A percentile compares a stretch with the other conserved stretches of the same genome.
These are phyloP conservation scores for Thecocarcelia acutangulata DNA, from an alignment of 2,888 invertebrate genomes.

Conservation along the genomic window DNA sequence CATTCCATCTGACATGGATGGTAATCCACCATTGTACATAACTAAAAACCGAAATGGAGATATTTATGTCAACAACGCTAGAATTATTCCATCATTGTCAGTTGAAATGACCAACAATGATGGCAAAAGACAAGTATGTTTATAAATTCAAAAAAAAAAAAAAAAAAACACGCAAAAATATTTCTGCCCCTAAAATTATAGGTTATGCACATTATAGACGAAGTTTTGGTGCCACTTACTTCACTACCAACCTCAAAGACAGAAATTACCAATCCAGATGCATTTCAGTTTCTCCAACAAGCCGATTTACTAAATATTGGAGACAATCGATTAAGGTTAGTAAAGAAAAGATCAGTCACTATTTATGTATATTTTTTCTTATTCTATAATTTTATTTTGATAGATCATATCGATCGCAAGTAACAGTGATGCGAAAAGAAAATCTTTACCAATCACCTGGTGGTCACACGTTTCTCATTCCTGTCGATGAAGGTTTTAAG, in stretches of 20 bases:
- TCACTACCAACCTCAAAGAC: slow-evolving; percentile 84
- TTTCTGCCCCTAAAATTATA: slow-evolving; percentile 76
- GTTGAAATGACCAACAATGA: slow-evolving; percentile 84
- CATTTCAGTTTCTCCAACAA: slow-evolving; percentile 89
- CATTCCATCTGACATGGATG: slow-evolving; percentile 90
- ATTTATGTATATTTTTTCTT: no score
- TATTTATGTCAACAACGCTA: slow-evolving; percentile 93
- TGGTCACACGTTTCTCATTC: slow-evolving; percentile 93
- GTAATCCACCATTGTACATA: slow-evolving; percentile 93
- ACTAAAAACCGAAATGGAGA: slow-evolving; percentile 87
- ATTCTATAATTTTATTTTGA: not conserved
- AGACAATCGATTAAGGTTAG: slow-evolving; percentile 87
- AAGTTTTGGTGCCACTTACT: slow-evolving; percentile 90
- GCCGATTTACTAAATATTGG: slow-evolving; percentile 89
- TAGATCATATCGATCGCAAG: slow-evolving; percentile 89
- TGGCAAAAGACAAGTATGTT: slow-evolving; percentile 84
- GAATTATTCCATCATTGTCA: slow-evolving; percentile 87
- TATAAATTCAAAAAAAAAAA: not conserved
- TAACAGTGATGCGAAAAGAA: slow-evolving; percentile 87
- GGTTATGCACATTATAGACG: slow-evolving; percentile 94
- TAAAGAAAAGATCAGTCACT: not conserved
- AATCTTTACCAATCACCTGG: slow-evolving; percentile 90
- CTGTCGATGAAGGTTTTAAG: slow-evolving; percentile 94
- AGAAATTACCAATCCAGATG: slow-evolving; percentile 90
- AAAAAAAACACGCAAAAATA: not conserved